Conservation (phyloP, 2,113 vertebrate species). For the Stercorarius parasiticus region DNA sequence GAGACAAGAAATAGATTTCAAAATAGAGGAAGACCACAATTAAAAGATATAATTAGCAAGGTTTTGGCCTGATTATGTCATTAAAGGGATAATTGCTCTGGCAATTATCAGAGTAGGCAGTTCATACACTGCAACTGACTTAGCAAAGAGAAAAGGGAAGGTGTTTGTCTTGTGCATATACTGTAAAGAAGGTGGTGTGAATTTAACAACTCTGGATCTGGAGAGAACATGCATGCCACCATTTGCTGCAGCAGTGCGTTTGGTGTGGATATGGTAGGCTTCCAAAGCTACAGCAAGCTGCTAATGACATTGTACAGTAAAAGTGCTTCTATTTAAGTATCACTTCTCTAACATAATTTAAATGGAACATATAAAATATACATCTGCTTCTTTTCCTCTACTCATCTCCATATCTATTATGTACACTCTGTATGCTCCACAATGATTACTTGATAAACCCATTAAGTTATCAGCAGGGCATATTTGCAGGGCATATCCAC, state of each 20-base stretch:
- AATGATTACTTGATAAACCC: not conserved
- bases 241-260: not conserved
- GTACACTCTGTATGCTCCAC: not conserved
- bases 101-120: not conserved
- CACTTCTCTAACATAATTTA: not conserved
- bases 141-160: not conserved
- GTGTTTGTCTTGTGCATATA: not conserved
- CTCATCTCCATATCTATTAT: not conserved
- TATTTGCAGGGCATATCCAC: not conserved
- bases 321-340: not conserved
- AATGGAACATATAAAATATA: not conserved
- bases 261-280: not conserved
- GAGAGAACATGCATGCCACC: not conserved
- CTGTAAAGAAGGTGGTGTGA: not conserved
- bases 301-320: not conserved
- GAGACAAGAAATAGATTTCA: not conserved
- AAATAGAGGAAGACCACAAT: not conserved
- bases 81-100: not conserved
- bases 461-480: not conserved
- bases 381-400: not conserved
- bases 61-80: not conserved
- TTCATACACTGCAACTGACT: not conserved
- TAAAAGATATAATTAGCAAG: not conserved
- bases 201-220: not conserved
- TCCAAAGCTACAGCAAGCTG: not conserved